Evolutionary conservation across 1,140 invertebrate species (phyloP).

Genomic region (Eufriesea mexicana): DNA sequence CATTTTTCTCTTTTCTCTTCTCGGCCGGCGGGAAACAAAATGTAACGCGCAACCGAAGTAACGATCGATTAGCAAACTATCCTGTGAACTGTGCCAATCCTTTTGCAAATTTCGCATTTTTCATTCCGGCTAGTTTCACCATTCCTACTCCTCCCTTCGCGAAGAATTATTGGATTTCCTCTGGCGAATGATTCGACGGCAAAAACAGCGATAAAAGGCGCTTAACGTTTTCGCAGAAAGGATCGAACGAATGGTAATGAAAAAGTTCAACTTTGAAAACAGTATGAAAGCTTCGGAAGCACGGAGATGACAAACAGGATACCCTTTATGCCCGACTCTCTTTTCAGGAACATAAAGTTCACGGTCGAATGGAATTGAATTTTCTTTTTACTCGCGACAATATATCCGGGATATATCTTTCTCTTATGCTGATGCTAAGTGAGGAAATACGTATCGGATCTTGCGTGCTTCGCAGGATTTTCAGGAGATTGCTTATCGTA

Average conservation of each 20-base stretch:
- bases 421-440: neutral
- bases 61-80: slow-evolving; percentile 30
- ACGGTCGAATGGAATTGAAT: neutral
- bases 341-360: neutral
- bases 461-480: neutral
- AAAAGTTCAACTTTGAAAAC: neutral
- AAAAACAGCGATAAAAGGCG: neutral
- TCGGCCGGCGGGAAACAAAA: neutral
- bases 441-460: neutral
- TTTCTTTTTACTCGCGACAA: neutral
- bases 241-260: neutral
- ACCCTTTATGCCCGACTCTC: neutral
- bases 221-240: neutral
- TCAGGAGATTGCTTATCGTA: neutral
- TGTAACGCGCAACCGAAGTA: slow-evolving; percentile 11
- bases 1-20: neutral
- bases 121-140: neutral
- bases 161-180: neutral
- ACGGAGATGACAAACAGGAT: neutral
- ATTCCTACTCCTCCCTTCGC: neutral
- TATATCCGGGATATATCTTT: neutral
- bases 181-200: neutral
- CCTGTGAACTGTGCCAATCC: slow-evolving; percentile 21
- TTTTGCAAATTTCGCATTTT: neutral
- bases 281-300: neutral